Base-by-base conservation (phyloP, 2,888 invertebrate genomes). In the Drosophila stalkeri region DNA sequence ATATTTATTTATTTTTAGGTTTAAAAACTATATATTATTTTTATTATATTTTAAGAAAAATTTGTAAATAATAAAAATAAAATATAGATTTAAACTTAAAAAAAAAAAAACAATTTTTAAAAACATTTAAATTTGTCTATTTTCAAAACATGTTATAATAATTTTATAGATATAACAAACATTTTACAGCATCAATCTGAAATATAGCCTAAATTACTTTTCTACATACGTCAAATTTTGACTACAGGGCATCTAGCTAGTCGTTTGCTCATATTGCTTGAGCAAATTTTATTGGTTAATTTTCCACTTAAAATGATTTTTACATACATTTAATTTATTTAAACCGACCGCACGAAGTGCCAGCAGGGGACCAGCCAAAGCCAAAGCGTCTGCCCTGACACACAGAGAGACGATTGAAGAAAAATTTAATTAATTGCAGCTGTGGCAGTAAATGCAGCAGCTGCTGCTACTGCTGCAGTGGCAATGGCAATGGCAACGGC, bases 391-490 rank as follows among this genome's bases (percentile, higher is more conserved):
- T 20, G 37, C 20, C 37, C n/a, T n/a, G n/a, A n/a, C n/a, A n/a
- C n/a, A 14, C 60, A 64, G 57, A 64, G 63, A 61, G 49, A 68
- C 37, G 56, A 80, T 52, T 56, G 61, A 73, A 66, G 65, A 77
- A 82, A 90, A 89, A 90, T 86, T 80, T 82, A 90, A 86, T 86
- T 90, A 90, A 90, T 88, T 86, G 90, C 83, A 79, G 76, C 71
- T 74, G 67, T 33, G 41, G 39, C 41, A 23, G 41, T 67, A 27
- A 55, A 54, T 56, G 54, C 64, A 51, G 55, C 61, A 67, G 20
- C 52, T 8, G n/a, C n/a, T 20, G 16, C 27, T 23, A 8, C 31
- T 23, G 12, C 8, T 7, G n/a, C 41, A 3, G 8, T n/a, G 16
- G 41, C 37, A 8, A 23, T 23, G 23, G 31, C 12, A 49, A 11